Base-by-base conservation (phyloP, 2,113 vertebrate genomes). In the Prunella fulvescens region DNA sequence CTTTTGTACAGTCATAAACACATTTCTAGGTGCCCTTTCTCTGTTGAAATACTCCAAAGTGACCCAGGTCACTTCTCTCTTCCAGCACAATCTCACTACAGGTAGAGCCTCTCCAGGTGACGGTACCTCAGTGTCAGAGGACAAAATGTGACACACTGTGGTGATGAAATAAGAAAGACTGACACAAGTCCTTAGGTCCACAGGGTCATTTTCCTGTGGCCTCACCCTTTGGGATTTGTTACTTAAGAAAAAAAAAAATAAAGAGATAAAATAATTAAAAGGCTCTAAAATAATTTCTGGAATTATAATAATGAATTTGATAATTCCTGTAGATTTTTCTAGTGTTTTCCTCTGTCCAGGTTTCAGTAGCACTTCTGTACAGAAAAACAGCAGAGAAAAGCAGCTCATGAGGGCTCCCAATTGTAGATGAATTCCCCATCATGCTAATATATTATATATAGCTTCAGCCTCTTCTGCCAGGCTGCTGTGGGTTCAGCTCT, bases 401-500 rank as follows among this genome's bases (percentile, higher is more conserved):
- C 57, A 71, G 44, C 31, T 40, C 4, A 0, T 22, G 37, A 35
- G 60, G 31, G n/a, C 26, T 67, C 31, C 24, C 61, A 47, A 0
- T 19, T 4, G 2, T 44, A 16, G 37, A 6, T 5, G 1, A 51
- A n/a, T 31, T 29, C 37, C 29, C 6, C 2, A 0, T 19, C n/a
- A 11, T 14, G 61, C 16, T n/a, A n/a, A n/a, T n/a, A n/a, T n/a
- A n/a, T n/a, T n/a, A n/a, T n/a, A n/a, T n/a, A n/a, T n/a, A n/a
- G n/a, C 62, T 72, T 37, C 81, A 31, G 57, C 72, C 51, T 74
- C 69, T 74, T 50, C 74, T 80, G 24, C 42, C 62, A 48, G 40
- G 57, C n/a, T 84, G 1, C 53, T 51, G 12, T 42, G 45, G 81
- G 25, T 82, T 90, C 48, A 60, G 19, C 51, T 79, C 42, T 74